Evolutionary conservation across 1,140 invertebrate genomes (phyloP).

Genomic region (Bombus ignitus): DNA sequence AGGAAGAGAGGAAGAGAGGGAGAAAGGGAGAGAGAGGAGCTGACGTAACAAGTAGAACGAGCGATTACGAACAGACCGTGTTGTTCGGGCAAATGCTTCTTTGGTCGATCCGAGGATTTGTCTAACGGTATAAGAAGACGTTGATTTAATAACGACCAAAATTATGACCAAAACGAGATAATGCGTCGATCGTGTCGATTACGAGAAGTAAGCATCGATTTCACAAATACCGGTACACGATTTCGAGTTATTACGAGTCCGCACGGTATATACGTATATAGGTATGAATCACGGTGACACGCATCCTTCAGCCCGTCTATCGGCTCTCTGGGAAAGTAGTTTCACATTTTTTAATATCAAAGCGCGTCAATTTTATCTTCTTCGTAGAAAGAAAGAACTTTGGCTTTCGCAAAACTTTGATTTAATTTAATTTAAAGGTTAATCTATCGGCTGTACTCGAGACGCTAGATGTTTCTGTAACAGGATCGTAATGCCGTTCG

Average conservation of each 20-base stretch:
- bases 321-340: too few species aligned
- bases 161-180: conserved; percentile 18
- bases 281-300: too few species aligned
- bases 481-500: too few species aligned
- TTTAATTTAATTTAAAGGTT: accelerated
- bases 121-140: not conserved
- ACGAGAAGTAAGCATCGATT: conserved; percentile 10
- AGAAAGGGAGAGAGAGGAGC: not conserved
- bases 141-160: not conserved
- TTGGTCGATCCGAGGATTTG: not conserved
- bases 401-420: too few species aligned
- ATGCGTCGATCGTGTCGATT: conserved; percentile 2
- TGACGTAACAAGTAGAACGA: conserved; percentile 2
- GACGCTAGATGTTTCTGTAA: too few species aligned
- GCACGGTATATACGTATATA: too few species aligned
- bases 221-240: conserved; percentile 5
- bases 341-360: too few species aligned
- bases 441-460: too few species aligned
- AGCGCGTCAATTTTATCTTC: too few species aligned
- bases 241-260: too few species aligned
- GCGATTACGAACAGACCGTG: not conserved
- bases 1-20: accelerated
- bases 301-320: too few species aligned
- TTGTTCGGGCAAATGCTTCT: not conserved
- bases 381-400: too few species aligned